Evolutionary conservation across 2,113 vertebrate species (phyloP).

Genomic region (Bufo bufo): DNA sequence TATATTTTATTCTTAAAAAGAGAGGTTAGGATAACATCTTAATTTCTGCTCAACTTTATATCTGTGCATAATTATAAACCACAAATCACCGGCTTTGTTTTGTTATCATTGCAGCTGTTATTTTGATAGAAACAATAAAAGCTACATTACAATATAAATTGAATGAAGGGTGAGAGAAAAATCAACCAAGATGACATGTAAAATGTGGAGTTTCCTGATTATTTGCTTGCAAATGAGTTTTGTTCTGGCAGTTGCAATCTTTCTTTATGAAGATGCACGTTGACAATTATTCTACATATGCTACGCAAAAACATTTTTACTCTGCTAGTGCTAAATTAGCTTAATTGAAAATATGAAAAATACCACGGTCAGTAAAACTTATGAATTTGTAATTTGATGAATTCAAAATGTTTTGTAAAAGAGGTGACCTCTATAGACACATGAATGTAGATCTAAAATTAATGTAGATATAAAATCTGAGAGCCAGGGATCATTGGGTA

Average conservation of each 20-base stretch:
- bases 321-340: conserved; percentile 18
- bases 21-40: conserved; percentile 24
- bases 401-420: conserved; percentile 10
- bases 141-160: conserved; percentile 46
- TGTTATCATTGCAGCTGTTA: conserved; percentile 50
- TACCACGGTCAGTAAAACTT: conserved; percentile 40
- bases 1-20: conserved; percentile 24
- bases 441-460: neutral
- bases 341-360: conserved; percentile 46
- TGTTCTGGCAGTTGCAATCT: conserved; percentile 37
- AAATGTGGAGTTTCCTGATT: conserved; percentile 43
- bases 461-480: neutral
- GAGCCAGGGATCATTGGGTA: neutral
- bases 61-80: conserved; percentile 25
- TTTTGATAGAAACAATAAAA: conserved; percentile 56
- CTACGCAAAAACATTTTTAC: conserved; percentile 8
- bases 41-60: conserved; percentile 30
- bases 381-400: neutral
- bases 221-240: conserved; percentile 51
- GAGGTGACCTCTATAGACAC: conserved; percentile 24
- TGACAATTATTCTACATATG: conserved; percentile 40
- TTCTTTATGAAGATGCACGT: conserved; percentile 46
- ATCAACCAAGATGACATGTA: conserved; percentile 44
- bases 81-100: conserved; percentile 28
- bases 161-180: conserved; percentile 11